A percentile compares a stretch with the other conserved stretches of the same genome.
Conservation (phyloP, 2,888 invertebrate species). For the Lamellibrachia columna region DNA sequence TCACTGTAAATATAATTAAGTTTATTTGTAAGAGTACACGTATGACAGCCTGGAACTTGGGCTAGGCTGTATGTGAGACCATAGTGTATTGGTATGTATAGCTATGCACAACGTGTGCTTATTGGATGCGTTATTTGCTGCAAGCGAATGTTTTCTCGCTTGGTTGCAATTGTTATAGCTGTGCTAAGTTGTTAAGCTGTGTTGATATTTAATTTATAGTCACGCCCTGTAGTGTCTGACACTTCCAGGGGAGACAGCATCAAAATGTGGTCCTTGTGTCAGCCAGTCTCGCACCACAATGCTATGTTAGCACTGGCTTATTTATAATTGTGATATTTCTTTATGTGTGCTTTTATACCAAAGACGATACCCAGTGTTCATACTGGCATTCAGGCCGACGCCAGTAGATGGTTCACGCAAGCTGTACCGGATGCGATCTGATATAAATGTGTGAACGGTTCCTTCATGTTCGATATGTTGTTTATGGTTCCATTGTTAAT, state of each 20-base stretch:
- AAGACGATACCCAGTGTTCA: neutral
- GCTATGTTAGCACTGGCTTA: neutral
- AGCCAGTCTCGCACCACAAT: neutral
- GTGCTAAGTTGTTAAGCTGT: conserved; percentile 16
- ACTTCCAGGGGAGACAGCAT: neutral
- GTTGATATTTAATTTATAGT: neutral
- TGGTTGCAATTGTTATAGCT: neutral
- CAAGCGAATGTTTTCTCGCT: neutral
- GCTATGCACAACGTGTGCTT: neutral
- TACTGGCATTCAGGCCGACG: neutral
- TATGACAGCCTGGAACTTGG: neutral
- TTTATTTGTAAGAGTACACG: neutral
- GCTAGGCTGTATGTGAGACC: neutral
- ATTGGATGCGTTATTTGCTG: neutral
- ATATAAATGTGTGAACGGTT: neutral
- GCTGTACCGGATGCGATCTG: neutral
- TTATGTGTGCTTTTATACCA: neutral
- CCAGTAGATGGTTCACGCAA: neutral
- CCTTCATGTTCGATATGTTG: neutral
- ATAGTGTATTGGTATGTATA: neutral
- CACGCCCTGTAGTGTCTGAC: neutral
- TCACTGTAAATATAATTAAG: neutral
- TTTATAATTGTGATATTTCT: conserved; percentile 2
- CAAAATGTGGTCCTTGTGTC: neutral
- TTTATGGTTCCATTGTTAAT: neutral